Conservation (phyloP, 2,113 vertebrate species). For the Gobius niger region DNA sequence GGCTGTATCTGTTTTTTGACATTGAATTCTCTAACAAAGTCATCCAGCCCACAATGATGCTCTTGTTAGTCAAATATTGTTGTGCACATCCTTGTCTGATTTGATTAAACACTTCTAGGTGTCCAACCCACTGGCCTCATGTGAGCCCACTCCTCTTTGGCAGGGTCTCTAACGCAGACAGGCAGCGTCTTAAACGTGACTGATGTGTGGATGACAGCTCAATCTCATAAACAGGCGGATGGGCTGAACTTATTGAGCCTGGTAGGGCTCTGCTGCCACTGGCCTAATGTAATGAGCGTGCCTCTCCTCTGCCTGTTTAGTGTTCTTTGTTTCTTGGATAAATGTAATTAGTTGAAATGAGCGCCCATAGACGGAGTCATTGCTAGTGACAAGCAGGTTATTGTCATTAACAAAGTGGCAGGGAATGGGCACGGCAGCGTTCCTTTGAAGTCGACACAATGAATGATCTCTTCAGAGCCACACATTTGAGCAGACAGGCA, state of each 20-base stretch:
- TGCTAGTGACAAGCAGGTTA: conserved; percentile 51
- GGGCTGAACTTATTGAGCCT: conserved; percentile 55
- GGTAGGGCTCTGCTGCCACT: conserved; percentile 20
- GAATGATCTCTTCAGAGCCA: background rate
- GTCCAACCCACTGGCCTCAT: conserved; percentile 7
- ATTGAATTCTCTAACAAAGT: conserved; percentile 18
- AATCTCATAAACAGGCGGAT: conserved; percentile 65
- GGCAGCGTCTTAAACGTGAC: conserved; percentile 49
- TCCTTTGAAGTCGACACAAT: conserved; percentile 34
- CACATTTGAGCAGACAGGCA: background rate
- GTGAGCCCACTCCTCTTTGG: conserved; percentile 11
- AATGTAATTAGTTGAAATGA: conserved; percentile 68
- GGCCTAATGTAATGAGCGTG: conserved; percentile 71
- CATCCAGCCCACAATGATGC: background rate
- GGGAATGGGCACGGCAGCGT: conserved; percentile 30
- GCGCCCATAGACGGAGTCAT: conserved; percentile 42
- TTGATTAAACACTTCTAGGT: conserved; percentile 22
- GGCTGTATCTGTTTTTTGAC: conserved; percentile 4
- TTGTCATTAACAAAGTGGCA: conserved; percentile 54
- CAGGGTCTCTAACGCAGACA: conserved; percentile 21
- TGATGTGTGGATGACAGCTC: conserved; percentile 60
- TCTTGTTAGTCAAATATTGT: conserved; percentile 17
- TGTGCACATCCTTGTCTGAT: conserved; percentile 21
- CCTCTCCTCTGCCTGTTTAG: conserved; percentile 50
- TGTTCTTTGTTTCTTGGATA: conserved; percentile 65